These are phyloP conservation scores for Diplosoma virens DNA, from an alignment of 23 tunicate genomes.

Conservation along the genomic window DNA sequence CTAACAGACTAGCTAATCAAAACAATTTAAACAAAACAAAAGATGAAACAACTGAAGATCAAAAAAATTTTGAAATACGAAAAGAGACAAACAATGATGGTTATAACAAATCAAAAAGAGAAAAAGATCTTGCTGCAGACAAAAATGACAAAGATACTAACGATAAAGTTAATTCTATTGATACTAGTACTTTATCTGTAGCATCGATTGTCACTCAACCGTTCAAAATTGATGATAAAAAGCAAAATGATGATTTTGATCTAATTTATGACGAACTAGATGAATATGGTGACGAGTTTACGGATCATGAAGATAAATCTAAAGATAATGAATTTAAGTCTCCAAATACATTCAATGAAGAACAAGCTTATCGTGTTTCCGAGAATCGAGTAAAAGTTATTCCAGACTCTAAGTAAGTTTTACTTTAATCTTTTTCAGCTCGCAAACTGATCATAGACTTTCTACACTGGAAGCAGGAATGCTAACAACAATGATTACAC, in stretches of 20 bases:
- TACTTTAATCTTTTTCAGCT: not conserved
- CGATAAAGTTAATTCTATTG: not conserved
- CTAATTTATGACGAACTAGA: not conserved
- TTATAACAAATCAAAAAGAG: not conserved
- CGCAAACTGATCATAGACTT: not conserved
- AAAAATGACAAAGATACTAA: too few species aligned
- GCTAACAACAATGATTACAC: too few species aligned
- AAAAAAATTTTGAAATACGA: not conserved
- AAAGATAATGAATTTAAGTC: not conserved
- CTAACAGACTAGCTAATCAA: too few species aligned
- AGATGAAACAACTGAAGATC: not conserved
- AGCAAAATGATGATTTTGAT: not conserved
- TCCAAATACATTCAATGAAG: not conserved
- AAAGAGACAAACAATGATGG: too few species aligned
- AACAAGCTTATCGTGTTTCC: constrained; percentile 15
- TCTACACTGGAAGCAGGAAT: too few species aligned
- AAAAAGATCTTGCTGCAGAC: too few species aligned
- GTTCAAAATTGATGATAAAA: not conserved
- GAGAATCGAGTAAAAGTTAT: constrained; percentile 13
- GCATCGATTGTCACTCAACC: not conserved
- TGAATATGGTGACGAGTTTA: not conserved
- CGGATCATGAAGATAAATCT: not conserved
- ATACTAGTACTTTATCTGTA: not conserved
- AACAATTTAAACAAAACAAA: too few species aligned
- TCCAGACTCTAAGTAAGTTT: constrained; percentile 18